phyloP scores from a whole-genome alignment of 2,888 invertebrate genomes.

The Metallyticus violacea region DNA sequence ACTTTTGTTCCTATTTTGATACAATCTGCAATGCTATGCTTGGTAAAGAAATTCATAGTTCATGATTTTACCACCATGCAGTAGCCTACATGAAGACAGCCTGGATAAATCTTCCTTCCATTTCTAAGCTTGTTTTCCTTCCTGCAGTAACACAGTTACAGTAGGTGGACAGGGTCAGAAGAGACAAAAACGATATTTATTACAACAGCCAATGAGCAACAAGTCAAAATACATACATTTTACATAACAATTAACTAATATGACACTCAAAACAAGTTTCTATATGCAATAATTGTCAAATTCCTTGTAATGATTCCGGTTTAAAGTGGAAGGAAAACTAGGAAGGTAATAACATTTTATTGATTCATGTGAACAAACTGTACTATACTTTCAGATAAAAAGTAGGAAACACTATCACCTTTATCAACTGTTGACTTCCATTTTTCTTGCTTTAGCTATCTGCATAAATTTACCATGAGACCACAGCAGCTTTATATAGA shows the following conservation, averaged over 20 bases:
- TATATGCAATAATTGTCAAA: conserved; percentile 22
- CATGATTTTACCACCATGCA: background rate
- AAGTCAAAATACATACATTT: conserved; percentile 34
- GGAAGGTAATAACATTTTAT: conserved; percentile 6
- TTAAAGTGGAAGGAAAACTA: conserved; percentile 18
- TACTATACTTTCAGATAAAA: conserved; percentile 24
- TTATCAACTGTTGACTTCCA: conserved; percentile 18
- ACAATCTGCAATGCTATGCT: background rate
- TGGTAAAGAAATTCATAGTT: background rate
- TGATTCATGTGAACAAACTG: conserved; percentile 4
- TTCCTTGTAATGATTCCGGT: conserved; percentile 5
- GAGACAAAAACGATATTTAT: conserved; percentile 29
- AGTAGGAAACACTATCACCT: conserved; percentile 32
- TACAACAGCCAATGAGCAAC: conserved; percentile 34
- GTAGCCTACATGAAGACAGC: conserved; percentile 13
- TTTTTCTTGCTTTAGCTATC: conserved; percentile 15
- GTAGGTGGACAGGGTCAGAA: conserved; percentile 7
- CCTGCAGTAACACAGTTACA: background rate
- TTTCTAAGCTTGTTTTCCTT: conserved; percentile 17
- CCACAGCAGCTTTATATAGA: conserved; percentile 21
- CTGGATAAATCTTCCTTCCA: background rate
- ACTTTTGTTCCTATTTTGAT: background rate
- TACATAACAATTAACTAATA: conserved; percentile 30
- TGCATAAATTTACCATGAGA: conserved; percentile 29
- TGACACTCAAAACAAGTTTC: conserved; percentile 17